phyloP scores from a whole-genome alignment of 2,888 invertebrate genomes.

The Embidobia sp. region DNA sequence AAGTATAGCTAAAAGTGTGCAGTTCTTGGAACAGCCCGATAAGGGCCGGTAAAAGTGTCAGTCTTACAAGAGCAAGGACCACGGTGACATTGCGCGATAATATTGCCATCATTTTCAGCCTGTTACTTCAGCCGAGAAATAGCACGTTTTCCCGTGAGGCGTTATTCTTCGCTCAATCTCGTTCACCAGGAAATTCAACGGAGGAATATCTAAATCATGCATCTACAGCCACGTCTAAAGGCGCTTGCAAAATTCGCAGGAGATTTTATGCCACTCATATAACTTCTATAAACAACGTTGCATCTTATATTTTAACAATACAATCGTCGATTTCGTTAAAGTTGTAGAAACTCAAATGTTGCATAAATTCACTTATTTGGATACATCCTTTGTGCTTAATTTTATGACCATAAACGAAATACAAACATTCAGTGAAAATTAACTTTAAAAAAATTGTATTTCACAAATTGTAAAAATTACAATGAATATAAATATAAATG shows the following conservation, averaged over 20 bases:
- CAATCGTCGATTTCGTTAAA: conserved; percentile 17
- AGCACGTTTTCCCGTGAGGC: conserved; percentile 61
- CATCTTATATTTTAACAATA: conserved; percentile 26
- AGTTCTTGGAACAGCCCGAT: conserved; percentile 53
- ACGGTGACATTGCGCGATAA: conserved; percentile 69
- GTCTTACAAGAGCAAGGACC: conserved; percentile 68
- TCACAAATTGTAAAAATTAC: no score
- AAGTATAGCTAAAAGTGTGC: conserved; percentile 67
- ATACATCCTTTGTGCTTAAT: no score
- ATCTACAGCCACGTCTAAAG: conserved; percentile 58
- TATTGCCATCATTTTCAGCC: conserved; percentile 68
- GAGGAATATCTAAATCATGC: conserved; percentile 67
- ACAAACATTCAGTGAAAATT: no score
- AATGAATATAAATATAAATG: no score
- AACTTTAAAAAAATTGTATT: no score
- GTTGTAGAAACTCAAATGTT: no score
- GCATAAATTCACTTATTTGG: no score
- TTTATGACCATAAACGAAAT: no score
- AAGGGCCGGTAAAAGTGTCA: conserved; percentile 57
- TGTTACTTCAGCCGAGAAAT: conserved; percentile 67
- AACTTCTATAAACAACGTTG: conserved; percentile 25
- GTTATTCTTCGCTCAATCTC: conserved; percentile 65
- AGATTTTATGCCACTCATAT: conserved; percentile 50
- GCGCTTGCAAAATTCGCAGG: conserved; percentile 39
- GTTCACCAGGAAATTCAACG: conserved; percentile 67